Base-by-base conservation (phyloP, 2,113 vertebrate genomes). In the Seriola rivoliana region DNA sequence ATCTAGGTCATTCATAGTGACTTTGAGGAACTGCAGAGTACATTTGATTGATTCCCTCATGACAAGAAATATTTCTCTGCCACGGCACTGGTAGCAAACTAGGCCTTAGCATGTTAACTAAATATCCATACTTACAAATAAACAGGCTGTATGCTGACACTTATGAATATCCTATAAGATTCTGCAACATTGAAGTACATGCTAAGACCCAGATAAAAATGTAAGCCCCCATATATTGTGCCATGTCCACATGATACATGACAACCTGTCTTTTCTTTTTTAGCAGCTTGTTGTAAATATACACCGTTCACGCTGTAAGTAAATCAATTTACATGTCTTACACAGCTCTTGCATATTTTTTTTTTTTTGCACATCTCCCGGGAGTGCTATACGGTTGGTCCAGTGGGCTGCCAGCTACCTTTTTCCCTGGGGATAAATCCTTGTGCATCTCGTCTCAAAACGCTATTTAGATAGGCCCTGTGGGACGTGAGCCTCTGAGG, bases 371-470 rank as follows among this genome's bases (percentile, higher is more conserved):
- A 78, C 62, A 55, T 73, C 91, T 88, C 57, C 67, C 46, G 78
- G 64, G 77, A 81, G 54, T n/a, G 76, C 80, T 70, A n/a, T 73
- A 78, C 3, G 63, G 83, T 75, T 73, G 80, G 75, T 85, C 92
- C 71, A 23, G 68, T 21, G 72, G 62, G 83, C 85, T 85, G 88
- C 81, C 88, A 77, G 89, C 84, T 90, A 48, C 75, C 25, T 46
- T 52, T 52, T 29, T 84, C 86, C 88, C 88, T 42, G 1, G 78
- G 88, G 89, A 91, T 46, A 74, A 80, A 80, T 91, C 78, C 63
- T 19, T 21, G 81, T 77, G 75, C 78, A 75, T 85, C 84, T 83
- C 57, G 59, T 86, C 90, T 92, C 85, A 87, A 86, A 93, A 81
- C 54, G 46, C 89, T 89, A 77, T 88, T 86, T 89, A 84, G 79